These are phyloP conservation scores for Chitala chitala DNA, from an alignment of 2,113 vertebrate genomes.

Conservation along the genomic window DNA sequence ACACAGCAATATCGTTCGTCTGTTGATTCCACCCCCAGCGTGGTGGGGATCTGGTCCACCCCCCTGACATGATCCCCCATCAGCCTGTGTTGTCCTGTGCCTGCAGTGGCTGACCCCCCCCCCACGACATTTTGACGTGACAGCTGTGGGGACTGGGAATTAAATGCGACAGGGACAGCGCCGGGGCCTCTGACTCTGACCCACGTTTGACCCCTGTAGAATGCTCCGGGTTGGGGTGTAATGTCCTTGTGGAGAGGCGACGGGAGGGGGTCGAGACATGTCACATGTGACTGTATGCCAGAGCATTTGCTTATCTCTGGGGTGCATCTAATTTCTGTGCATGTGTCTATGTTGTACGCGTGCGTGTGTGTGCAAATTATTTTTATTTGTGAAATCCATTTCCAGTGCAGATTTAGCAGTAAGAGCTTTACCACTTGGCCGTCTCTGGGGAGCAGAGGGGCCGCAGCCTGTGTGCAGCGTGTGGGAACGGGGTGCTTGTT, in stretches of 20 bases:
- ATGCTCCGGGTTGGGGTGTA: not conserved
- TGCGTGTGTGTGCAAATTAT: not conserved
- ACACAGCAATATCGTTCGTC: not conserved
- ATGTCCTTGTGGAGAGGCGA: not conserved
- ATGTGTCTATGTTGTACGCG: not conserved
- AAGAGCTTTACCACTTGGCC: too few species aligned
- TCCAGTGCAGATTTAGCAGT: not conserved
- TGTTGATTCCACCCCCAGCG: not conserved
- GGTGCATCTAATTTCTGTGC: too few species aligned
- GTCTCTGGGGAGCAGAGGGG: too few species aligned
- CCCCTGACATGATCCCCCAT: not conserved
- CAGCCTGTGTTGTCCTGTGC: not conserved
- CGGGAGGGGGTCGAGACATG: not conserved
- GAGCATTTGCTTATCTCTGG: too few species aligned
- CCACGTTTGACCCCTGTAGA: slow-evolving; percentile 6
- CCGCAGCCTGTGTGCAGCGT: not conserved
- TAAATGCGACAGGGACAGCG: slow-evolving; percentile 9
- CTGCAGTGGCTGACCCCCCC: not conserved
- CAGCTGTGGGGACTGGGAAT: not conserved
- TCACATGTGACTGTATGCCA: not conserved
- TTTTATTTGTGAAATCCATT: not conserved
- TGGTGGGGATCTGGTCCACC: too few species aligned
- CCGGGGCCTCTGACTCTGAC: slow-evolving; percentile 8
- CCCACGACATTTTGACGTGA: slow-evolving; percentile 6
- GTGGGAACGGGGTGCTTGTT: slow-evolving; percentile 21